Evolutionary conservation across 2,888 invertebrate genomes (phyloP).

Genomic region (Tribolium freemani): DNA sequence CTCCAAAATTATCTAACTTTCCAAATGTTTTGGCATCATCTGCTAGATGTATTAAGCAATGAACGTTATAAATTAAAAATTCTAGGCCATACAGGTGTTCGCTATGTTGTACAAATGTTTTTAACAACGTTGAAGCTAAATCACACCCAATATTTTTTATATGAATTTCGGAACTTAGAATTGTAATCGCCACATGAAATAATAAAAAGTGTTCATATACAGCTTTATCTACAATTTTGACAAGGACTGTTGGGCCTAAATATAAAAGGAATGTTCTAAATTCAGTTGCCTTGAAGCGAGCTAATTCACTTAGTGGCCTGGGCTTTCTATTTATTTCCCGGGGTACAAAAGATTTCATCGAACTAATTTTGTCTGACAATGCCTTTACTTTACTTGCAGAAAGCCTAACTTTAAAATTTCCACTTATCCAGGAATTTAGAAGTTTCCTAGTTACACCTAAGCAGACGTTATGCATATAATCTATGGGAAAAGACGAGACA

Average conservation of each 20-base stretch:
- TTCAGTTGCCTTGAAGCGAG: conserved; percentile 47
- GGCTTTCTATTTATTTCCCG: conserved; percentile 42
- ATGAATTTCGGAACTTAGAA: conserved; percentile 27
- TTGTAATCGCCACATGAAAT: conserved; percentile 37
- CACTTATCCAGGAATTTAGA: conserved; percentile 34
- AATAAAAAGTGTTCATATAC: conserved; percentile 37
- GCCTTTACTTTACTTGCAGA: neutral
- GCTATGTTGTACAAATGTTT: conserved; percentile 39
- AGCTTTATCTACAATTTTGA: conserved; percentile 16
- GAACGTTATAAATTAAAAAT: conserved; percentile 46
- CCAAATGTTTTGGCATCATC: conserved; percentile 41
- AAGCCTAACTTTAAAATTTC: conserved; percentile 25
- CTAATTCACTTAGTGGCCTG: conserved; percentile 32
- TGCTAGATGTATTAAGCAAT: conserved; percentile 40
- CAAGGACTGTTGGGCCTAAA: conserved; percentile 23
- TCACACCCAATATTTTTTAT: conserved; percentile 11
- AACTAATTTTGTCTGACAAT: conserved; percentile 10
- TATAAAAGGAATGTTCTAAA: conserved; percentile 40
- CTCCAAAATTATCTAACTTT: too few relatives aligned
- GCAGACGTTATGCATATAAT: conserved; percentile 42
- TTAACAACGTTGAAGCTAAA: conserved; percentile 33
- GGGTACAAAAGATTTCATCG: conserved; percentile 26
- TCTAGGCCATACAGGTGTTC: conserved; percentile 30
- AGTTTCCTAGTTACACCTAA: conserved; percentile 46
- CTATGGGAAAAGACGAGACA: conserved; percentile 39